phyloP scores from a whole-genome alignment of 2,888 invertebrate genomes.

The Drosophila borborema region DNA sequence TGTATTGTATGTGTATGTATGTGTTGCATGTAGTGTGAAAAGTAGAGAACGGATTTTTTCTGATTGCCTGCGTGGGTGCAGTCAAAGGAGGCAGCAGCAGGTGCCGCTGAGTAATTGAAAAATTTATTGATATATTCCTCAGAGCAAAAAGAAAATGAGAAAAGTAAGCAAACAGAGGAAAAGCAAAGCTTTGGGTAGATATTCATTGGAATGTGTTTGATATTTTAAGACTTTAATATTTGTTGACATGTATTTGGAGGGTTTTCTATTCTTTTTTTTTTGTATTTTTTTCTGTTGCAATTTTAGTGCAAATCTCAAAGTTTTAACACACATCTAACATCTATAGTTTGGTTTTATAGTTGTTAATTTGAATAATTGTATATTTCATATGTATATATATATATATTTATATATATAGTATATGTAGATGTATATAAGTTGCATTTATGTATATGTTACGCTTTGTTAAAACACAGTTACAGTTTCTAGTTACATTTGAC shows the following conservation, averaged over 20 bases:
- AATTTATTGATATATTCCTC: constrained; percentile 15
- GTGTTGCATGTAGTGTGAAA: constrained; percentile 9
- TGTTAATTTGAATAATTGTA: constrained; percentile 45
- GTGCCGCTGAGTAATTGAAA: constrained; percentile 45
- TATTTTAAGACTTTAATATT: constrained; percentile 52
- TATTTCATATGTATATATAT: constrained; percentile 43
- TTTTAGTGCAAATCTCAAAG: constrained; percentile 59
- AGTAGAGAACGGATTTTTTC: constrained; percentile 26
- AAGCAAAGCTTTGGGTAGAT: constrained; percentile 17
- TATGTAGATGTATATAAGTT: constrained; percentile 57
- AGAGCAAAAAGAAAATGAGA: constrained; percentile 11
- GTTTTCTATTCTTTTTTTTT: neutral
- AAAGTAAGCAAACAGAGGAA: constrained; percentile 26
- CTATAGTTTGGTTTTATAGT: constrained; percentile 54
- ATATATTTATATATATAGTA: constrained; percentile 37
- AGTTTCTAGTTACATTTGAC: constrained; percentile 78
- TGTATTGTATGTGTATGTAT: constrained; percentile 32
- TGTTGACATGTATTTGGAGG: constrained; percentile 72
- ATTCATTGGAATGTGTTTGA: constrained; percentile 43
- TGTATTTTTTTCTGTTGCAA: constrained; percentile 23
- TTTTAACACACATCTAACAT: constrained; percentile 79
- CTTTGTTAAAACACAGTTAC: constrained; percentile 59
- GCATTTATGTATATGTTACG: constrained; percentile 61
- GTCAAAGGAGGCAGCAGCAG: constrained; percentile 38
- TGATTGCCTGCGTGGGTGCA: constrained; percentile 51